Base-by-base conservation (phyloP, 2,113 vertebrate genomes). In the Melanerpes formicivorus region DNA sequence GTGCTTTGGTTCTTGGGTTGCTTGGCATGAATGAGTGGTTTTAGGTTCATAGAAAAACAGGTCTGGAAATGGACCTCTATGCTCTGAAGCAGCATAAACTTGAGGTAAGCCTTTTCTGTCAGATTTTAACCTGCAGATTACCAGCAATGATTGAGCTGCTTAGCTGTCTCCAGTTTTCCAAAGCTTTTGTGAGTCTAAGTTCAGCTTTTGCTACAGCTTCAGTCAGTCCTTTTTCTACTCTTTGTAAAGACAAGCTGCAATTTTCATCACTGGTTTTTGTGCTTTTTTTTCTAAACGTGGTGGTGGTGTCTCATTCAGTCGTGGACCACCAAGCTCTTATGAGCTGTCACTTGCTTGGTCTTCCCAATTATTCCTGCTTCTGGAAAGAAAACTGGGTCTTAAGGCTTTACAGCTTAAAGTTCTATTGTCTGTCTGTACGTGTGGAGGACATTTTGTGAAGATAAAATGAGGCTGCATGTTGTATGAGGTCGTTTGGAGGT, bases 341-440 rank as follows among this genome's bases (percentile, higher is more conserved):
- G 30, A 71, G n/a, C 27, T 80, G 29, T 22, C 15, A 3, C 44
- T 77, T 91, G 13, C 60, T 80, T 73, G 30, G 19, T 58, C 15
- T 62, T 62, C 13, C 63, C 27, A 25, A 29, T 87, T 64, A 46
- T 82, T 87, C 69, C 60, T 32, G 27, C 26, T 76, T 87, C 52
- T 84, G 46, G 9, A 29, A 3, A 10, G 6, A 34, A 22, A 3
- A 30, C 21, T 0, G 1, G 17, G 17, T 48, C 21, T 50, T 56
- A 30, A 70, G 52, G 34, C 42, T 60, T 76, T 56, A 32, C 48
- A 55, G 0, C 2, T 23, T 55, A 34, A 46, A 44, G 44, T 37
- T 80, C 27, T 64, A 9, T 29, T 64, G 30, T 13, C 25, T 58
- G 25, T 44, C 22, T 63, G 6, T n/a, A 1, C 7, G 17, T 13